Evolutionary conservation across 2,113 vertebrate species (phyloP), one percentile per base, ranked within the genome.

Genomic region (Theristicus caerulescens): DNA sequence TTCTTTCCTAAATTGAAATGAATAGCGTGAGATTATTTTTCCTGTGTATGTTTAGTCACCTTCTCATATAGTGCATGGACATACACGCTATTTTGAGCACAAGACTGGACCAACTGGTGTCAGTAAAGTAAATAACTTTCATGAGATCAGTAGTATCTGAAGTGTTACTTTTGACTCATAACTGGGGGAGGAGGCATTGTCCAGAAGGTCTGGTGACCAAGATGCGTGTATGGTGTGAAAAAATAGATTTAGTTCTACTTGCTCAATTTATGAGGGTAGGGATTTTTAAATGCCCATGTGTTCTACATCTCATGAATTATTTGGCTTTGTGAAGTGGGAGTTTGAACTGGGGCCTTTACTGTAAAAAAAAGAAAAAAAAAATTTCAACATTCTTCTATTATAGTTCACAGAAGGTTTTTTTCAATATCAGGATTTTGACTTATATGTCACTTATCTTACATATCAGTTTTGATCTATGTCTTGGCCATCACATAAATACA

Each of bases 231-330:
- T 46, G 7, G 19, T 59, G 17, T 74, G 46, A 51, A 77, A 79
- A 86, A 51, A 15, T 36, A 44, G 6, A 59, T 88, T 74, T 8
- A 10, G 14, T 80, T 77, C 49, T 92, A 21, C 16, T 74, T 0
- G 0, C 13, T 82, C 7, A 14, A 3, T 69, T 86, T 51, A 25
- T 29, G 13, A 57, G 5, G 2, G 24, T 40, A 40, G 9, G 3
- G 5, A 49, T 58, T 81, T 83, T 90, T 64, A 87, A 69, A 54
- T 74, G 29, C 4, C 17, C 51, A 0, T 31, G 12, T 55, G n/a
- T 82, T 64, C 24, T 17, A 11, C 3, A 8, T 82, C 9, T 59
- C 5, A 1, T 27, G 1, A 61, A 46, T 77, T 61, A 86, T 34
- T 70, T 86, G 27, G 11, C 61, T 49, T 18, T 1, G 1, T 78